These are phyloP conservation scores for Toxonevra muliebris DNA, from an alignment of 2,888 invertebrate genomes.

Conservation along the genomic window DNA sequence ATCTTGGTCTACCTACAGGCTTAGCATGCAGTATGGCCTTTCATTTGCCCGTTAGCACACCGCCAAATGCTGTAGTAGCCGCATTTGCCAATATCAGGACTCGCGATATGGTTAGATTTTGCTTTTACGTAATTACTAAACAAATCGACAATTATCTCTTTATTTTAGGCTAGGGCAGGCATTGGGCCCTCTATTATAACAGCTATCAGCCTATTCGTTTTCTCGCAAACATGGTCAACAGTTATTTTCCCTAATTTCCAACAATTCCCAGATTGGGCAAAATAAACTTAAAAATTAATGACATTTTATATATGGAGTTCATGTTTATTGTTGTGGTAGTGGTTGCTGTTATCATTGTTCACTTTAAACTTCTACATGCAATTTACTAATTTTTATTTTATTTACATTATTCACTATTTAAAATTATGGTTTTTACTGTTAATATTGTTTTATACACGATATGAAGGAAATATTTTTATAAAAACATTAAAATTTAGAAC, in stretches of 20 bases:
- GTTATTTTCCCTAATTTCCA: slow-evolving; percentile 40
- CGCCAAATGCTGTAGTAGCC: slow-evolving; percentile 91
- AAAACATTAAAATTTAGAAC: too few species aligned
- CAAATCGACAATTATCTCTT: not conserved
- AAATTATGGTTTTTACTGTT: slow-evolving; percentile 2
- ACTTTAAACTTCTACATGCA: not conserved
- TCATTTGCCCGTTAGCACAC: slow-evolving; percentile 92
- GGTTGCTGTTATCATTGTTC: too few species aligned
- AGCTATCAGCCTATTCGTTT: slow-evolving; percentile 22
- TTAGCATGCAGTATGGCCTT: slow-evolving; percentile 88
- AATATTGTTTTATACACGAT: too few species aligned
- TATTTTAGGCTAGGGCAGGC: slow-evolving; percentile 39
- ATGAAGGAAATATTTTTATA: too few species aligned
- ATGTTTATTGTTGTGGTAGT: too few species aligned
- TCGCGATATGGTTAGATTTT: slow-evolving; percentile 72
- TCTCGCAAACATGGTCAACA: slow-evolving; percentile 36
- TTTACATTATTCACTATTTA: slow-evolving; percentile 1
- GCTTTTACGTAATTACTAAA: not conserved
- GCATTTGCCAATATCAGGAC: slow-evolving; percentile 80
- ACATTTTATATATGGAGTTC: not conserved
- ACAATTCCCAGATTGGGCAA: slow-evolving; percentile 40
- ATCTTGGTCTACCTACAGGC: slow-evolving; percentile 85
- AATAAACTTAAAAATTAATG: not conserved
- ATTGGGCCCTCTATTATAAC: slow-evolving; percentile 42
- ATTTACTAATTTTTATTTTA: slow-evolving; percentile 3